Evolutionary conservation across 2,888 invertebrate species (phyloP), one percentile per base, ranked within the genome.

Genomic region (Neuroscelio doddi): DNA sequence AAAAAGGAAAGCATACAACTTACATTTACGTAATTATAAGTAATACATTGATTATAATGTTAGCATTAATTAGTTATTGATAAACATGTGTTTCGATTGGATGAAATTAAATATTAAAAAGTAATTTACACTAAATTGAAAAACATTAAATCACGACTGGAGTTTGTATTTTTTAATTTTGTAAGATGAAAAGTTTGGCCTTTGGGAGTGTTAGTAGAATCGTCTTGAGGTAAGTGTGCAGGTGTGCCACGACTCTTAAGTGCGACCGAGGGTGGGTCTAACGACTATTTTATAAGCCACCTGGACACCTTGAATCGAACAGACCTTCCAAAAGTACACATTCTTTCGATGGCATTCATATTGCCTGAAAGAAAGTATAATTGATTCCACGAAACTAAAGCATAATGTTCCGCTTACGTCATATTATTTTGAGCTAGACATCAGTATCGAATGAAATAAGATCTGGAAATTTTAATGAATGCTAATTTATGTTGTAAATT

Each of bases 261-360:
- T 57, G 44, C 52, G 53, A 38, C 44, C 49, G 64, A 68, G 64
- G 70, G 68, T 71, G 64, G 66, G 59, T 65, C 69, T 65, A 62
- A 70, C 71, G 70, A 75, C 71, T 71, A 71, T 74, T 76, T 76
- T 74, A 73, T 73, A 71, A 74, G 71, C 72, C 78, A 76, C 71
- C 77, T 78, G 77, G 75, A 74, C 72, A 69, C 61, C 63, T 45
- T 59, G 51, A 58, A 65, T 62, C 62, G 38, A 14, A 34, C 51
- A 58, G 52, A 53, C 52, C 45, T 53, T 62, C 52, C 57, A 51
- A 46, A 30, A 53, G 45, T 45, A 45, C 32, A 52, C 61, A 61
- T 61, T 65, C 57, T 56, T 42, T 26, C 57, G 49, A 57, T 65
- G 57, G 41, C 58, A 58, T 62, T 66, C 61, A 46, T 46, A 46